Evolutionary conservation across 2,113 vertebrate species (phyloP), one percentile per base, ranked within the genome.

Genomic region (Tetraodon nigroviridis): DNA sequence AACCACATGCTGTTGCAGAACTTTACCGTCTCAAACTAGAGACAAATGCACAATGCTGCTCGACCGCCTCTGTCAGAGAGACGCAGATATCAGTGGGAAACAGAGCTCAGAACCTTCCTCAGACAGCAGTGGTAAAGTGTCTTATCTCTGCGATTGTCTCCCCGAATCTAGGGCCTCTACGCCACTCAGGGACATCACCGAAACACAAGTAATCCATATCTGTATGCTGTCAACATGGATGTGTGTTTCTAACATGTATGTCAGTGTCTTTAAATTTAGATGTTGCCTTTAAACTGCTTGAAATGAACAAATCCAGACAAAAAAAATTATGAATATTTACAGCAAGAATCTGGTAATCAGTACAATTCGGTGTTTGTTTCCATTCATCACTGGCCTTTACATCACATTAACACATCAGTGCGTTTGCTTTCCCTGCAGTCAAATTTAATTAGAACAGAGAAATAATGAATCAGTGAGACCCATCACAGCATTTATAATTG

Each of bases 41-140:
- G 61, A 78, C 69, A 63, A 53, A 73, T 76, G 22, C 54, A 42
- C 20, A 66, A 73, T 67, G 79, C 73, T 69, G 59, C 46, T 75
- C 78, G 75, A 88, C 73, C 75, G 80, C 72, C 68, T 78, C 78
- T 73, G 81, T 79, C 85, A 88, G 87, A 88, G 76, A 76, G 70
- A 56, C 71, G 76, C 59, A 70, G 72, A 75, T 88, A 73, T 85
- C 74, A 73, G 71, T 55, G 66, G 67, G 73, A 58, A 66, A 60
- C 69, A 60, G 71, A 67, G 62, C 73, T 73, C 74, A 77, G 82
- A 81, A 72, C 54, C 56, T 44, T 77, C 65, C 66, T 69, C 75
- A 80, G 77, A 79, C 69, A 67, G 57, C 56, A 1, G 44, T 82
- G 86, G 84, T 83, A 82, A 86, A 80, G 85, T 86, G 78, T 84